Conservation (phyloP, 1,140 invertebrate genomes). For the Amphibalanus amphitrite region DNA sequence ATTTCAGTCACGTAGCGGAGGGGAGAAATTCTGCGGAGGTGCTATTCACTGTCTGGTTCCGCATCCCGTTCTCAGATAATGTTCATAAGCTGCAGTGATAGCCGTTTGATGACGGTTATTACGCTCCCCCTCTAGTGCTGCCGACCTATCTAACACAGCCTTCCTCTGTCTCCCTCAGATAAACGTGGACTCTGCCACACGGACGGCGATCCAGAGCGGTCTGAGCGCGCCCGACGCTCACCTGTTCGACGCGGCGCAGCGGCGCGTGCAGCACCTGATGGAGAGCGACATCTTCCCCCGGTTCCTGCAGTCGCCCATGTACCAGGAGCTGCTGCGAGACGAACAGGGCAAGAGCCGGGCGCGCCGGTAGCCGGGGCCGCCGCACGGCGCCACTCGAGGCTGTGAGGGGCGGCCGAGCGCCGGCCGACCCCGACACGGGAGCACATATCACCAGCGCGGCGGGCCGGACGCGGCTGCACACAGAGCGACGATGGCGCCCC, state of each 20-base stretch:
- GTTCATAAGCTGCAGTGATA: not conserved
- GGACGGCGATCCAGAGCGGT: conserved; percentile 27
- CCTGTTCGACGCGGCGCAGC: conserved; percentile 37
- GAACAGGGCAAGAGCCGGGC: too few species aligned
- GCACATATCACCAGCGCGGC: too few species aligned
- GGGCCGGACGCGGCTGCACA: too few species aligned
- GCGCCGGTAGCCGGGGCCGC: too few species aligned
- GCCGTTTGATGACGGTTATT: not conserved
- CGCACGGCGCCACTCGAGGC: too few species aligned
- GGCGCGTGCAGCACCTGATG: conserved; percentile 35
- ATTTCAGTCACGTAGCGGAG: not conserved
- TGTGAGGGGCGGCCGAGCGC: too few species aligned
- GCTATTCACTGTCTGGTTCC: not conserved
- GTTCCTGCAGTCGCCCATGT: conserved; percentile 36
- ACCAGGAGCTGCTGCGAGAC: conserved; percentile 28
- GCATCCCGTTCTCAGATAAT: not conserved
- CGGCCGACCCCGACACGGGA: too few species aligned
- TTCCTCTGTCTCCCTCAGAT: conserved; percentile 26
- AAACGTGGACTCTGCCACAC: conserved; percentile 36
- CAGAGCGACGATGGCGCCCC: too few species aligned
- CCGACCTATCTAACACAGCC: not conserved
- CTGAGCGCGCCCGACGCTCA: conserved; percentile 26
- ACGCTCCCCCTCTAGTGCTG: not conserved
- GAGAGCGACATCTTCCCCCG: conserved; percentile 39
- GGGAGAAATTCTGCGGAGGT: not conserved